phyloP scores from a whole-genome alignment of 2,113 vertebrate species.

The Struthidea cinerea region DNA sequence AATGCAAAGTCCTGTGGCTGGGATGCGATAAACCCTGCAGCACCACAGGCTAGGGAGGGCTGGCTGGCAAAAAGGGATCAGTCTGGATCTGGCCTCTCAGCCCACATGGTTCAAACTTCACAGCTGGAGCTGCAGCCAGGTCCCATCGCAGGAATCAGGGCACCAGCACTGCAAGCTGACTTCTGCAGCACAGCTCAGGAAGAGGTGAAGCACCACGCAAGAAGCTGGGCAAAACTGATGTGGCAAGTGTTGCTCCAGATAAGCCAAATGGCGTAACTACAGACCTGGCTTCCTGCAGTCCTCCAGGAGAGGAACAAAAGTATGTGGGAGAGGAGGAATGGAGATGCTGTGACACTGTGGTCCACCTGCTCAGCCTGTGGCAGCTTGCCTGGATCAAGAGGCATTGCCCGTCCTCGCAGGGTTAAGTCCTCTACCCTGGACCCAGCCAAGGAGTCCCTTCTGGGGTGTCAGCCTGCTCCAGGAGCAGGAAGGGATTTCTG shows the following conservation, averaged over 20 bases:
- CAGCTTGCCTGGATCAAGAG: background rate
- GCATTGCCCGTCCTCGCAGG: rapidly evolving
- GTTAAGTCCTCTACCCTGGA: background rate
- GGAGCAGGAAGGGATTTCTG: background rate
- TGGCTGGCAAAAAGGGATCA: background rate
- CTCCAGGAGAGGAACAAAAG: background rate
- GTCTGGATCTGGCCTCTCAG: background rate
- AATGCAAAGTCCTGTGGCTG: background rate
- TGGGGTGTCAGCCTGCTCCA: background rate
- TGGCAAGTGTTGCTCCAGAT: background rate
- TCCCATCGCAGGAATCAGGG: background rate
- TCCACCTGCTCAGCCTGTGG: too few relatives aligned
- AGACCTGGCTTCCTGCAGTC: background rate
- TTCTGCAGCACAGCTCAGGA: background rate
- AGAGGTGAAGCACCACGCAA: background rate
- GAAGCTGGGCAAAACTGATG: background rate
- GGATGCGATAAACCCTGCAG: background rate
- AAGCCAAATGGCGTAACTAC: background rate
- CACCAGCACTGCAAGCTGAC: background rate
- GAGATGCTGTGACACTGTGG: background rate
- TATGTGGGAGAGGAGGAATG: rapidly evolving
- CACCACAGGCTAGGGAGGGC: background rate
- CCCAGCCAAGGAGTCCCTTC: background rate
- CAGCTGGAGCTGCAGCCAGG: background rate
- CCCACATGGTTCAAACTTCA: background rate